Percentiles rank a stretch among this genome's conserved stretches.
These are phyloP conservation scores for Trinectes maculatus DNA, from an alignment of 2,113 vertebrate genomes.

Conservation along the genomic window DNA sequence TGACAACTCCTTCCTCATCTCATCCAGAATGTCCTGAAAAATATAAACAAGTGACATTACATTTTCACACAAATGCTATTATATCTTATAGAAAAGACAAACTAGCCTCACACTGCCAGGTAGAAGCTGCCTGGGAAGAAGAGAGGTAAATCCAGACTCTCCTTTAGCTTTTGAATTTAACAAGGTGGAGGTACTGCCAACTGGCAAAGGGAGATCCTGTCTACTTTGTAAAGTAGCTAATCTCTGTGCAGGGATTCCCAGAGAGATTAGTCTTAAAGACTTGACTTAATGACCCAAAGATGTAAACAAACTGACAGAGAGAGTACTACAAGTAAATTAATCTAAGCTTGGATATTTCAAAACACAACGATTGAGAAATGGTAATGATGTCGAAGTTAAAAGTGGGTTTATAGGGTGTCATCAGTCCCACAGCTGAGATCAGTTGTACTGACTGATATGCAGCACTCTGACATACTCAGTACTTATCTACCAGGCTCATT, in stretches of 20 bases:
- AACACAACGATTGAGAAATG: not conserved
- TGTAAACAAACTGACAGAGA: slow-evolving; percentile 14
- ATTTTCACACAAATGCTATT: not conserved
- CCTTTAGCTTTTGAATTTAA: not conserved
- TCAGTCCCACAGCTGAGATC: not conserved
- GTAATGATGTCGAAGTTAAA: not conserved
- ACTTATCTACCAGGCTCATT: slow-evolving; percentile 68
- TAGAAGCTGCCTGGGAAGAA: not conserved
- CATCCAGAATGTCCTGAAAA: slow-evolving; percentile 95
- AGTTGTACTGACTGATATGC: slow-evolving; percentile 58
- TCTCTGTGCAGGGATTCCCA: slow-evolving; percentile 5
- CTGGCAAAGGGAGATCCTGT: slow-evolving; percentile 6
- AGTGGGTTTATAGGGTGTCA: slow-evolving; percentile 1
- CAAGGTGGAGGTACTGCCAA: not conserved
- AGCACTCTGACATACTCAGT: slow-evolving; percentile 2
- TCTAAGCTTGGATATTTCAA: not conserved
- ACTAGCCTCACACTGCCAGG: not conserved
- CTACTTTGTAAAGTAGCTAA: slow-evolving; percentile 16
- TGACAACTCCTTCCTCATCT: slow-evolving; percentile 98
- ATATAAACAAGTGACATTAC: slow-evolving; percentile 10
- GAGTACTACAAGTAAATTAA: not conserved
- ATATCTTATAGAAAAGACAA: not conserved
- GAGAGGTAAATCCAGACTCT: not conserved
- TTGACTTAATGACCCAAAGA: slow-evolving; percentile 18
- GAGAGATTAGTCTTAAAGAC: slow-evolving; percentile 22